A percentile compares a stretch with the other conserved stretches of the same genome.
These are phyloP conservation scores for Sternarchorhynchus goeldii DNA, from an alignment of 2,797 vertebrate species.

Conservation along the genomic window DNA sequence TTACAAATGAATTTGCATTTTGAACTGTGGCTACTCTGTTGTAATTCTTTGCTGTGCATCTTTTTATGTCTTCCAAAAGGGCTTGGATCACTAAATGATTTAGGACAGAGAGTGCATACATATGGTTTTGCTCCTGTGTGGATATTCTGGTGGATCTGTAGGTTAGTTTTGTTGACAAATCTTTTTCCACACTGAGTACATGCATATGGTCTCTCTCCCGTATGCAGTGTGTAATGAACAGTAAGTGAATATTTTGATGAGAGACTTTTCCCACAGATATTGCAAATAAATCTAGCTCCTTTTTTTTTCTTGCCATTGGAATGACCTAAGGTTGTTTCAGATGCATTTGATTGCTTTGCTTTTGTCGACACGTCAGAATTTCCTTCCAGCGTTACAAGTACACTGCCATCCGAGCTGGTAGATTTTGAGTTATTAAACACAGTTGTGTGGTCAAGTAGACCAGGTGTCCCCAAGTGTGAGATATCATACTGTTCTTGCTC, in stretches of 20 bases:
- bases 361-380: neutral
- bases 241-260: conserved; percentile 31
- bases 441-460: neutral
- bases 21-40: neutral
- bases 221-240: conserved; percentile 21
- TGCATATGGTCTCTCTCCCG: neutral
- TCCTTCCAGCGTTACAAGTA: conserved; percentile 3
- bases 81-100: conserved; percentile 27
- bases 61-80: conserved; percentile 3
- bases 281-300: conserved; percentile 8
- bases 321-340: neutral
- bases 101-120: conserved; percentile 20
- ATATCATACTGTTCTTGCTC: neutral
- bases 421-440: neutral
- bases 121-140: conserved; percentile 37
- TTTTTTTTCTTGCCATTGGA: conserved; percentile 7
- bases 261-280: conserved; percentile 35
- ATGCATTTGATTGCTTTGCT: neutral
- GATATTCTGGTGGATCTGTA: conserved; percentile 35
- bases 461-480: neutral
- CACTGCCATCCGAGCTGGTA: neutral
- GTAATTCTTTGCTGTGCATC: conserved; percentile 16
- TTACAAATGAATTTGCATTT: conserved; percentile 19
- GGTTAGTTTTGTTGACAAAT: conserved; percentile 19
- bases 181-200: conserved; percentile 30